Percentiles rank a stretch among this genome's conserved stretches.
These are phyloP conservation scores for Dallia pectoralis DNA, from an alignment of 2,797 vertebrate genomes.

Conservation along the genomic window DNA sequence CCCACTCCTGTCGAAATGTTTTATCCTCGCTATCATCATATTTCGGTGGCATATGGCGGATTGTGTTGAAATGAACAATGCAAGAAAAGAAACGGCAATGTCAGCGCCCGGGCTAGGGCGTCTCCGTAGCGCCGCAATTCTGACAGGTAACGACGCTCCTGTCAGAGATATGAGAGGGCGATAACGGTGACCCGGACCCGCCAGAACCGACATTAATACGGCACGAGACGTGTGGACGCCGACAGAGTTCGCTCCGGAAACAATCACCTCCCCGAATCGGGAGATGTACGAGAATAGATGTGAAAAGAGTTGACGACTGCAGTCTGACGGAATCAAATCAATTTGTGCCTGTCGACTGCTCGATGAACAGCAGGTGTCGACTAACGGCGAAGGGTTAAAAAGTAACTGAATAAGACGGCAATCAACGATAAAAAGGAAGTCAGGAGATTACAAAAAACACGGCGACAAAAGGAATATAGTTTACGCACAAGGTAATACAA, in stretches of 20 bases:
- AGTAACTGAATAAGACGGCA: no score
- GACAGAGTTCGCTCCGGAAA: slow-evolving; percentile 2
- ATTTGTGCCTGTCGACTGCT: no score
- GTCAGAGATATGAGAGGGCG: slow-evolving; percentile 78
- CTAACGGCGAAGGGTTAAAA: no score
- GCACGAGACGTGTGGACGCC: slow-evolving; percentile 43
- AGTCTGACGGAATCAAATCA: no score
- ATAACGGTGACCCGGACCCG: slow-evolving; percentile 75
- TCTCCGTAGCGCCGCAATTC: slow-evolving; percentile 72
- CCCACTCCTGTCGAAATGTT: slow-evolving; percentile 75
- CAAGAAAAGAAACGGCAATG: slow-evolving; percentile 81
- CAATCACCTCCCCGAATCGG: background rate
- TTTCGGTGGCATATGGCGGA: slow-evolving; percentile 89
- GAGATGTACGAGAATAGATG: slow-evolving; percentile 1
- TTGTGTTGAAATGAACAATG: slow-evolving; percentile 89
- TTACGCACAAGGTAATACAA: no score
- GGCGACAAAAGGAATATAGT: no score
- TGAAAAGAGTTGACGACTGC: slow-evolving; percentile 1
- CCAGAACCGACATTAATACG: slow-evolving; percentile 46
- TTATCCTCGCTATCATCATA: slow-evolving; percentile 87
- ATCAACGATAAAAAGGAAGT: no score
- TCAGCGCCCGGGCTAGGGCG: slow-evolving; percentile 63
- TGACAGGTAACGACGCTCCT: slow-evolving; percentile 81
- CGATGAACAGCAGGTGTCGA: no score
- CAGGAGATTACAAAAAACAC: no score